Evolutionary conservation across 2,888 invertebrate species (phyloP).

Genomic region (Seira sanloemensis): DNA sequence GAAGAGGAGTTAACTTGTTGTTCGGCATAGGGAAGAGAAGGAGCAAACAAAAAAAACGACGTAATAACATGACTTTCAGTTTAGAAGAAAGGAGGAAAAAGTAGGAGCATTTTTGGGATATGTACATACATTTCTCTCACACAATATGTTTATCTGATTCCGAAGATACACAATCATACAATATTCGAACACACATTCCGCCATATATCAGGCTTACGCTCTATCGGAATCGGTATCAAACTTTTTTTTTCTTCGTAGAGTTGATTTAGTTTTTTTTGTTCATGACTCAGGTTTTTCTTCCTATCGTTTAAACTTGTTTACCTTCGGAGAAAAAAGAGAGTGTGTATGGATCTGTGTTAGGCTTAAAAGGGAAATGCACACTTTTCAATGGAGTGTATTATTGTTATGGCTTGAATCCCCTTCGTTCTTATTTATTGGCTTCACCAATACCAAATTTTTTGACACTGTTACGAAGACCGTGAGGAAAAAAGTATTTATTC

Average conservation of each 20-base stretch:
- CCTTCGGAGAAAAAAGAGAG: background rate
- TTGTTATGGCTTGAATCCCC: background rate
- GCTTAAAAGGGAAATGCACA: background rate
- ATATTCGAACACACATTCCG: background rate
- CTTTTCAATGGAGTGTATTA: background rate
- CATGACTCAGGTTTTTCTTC: background rate
- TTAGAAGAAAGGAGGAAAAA: background rate
- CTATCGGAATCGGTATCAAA: too few relatives aligned
- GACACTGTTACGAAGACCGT: background rate
- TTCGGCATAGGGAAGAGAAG: background rate
- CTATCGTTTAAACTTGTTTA: background rate
- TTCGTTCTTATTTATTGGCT: background rate
- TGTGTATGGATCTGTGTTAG: background rate
- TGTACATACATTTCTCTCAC: too few relatives aligned
- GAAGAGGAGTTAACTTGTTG: background rate
- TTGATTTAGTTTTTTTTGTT: background rate
- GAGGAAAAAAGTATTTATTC: background rate
- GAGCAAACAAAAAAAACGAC: background rate
- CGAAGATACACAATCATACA: background rate
- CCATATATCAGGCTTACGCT: background rate
- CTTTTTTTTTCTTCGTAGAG: background rate
- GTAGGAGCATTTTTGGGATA: background rate
- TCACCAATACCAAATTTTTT: background rate
- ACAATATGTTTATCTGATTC: too few relatives aligned
- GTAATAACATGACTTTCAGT: background rate